Conservation (phyloP, 2,113 vertebrate genomes). For the Scytalopus superciliaris region DNA sequence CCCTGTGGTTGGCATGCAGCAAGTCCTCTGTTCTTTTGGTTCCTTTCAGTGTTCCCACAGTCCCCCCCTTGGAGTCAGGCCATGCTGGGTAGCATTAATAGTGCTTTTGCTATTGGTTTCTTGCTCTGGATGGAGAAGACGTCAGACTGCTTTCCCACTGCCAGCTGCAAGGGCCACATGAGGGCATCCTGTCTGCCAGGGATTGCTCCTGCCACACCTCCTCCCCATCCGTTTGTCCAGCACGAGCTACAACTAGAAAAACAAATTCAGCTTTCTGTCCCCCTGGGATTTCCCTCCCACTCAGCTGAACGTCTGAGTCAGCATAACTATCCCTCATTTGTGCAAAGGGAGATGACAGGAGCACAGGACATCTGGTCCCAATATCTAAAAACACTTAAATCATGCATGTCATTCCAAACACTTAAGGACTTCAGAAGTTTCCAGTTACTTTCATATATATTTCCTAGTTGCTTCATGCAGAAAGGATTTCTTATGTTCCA, state of each 20-base stretch:
- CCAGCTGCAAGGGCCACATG: neutral
- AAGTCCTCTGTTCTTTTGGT: neutral
- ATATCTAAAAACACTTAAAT: constrained; percentile 63
- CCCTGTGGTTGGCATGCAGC: neutral
- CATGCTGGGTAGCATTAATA: neutral
- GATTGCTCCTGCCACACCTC: neutral
- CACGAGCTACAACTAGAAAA: neutral
- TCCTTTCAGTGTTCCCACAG: rapidly evolving
- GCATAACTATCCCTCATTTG: constrained; percentile 20
- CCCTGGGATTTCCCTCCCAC: constrained; percentile 37
- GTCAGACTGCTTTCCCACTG: rapidly evolving
- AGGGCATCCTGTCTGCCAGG: neutral
- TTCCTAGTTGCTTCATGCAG: neutral
- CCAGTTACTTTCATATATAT: constrained; percentile 15
- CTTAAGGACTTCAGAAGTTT: constrained; percentile 46
- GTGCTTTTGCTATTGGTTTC: neutral
- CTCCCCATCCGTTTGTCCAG: neutral
- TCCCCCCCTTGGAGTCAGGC: rapidly evolving
- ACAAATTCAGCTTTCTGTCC: neutral
- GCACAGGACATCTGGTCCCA: constrained; percentile 56
- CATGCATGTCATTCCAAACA: constrained; percentile 55
- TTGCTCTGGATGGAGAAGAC: neutral
- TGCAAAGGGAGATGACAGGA: neutral
- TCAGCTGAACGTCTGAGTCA: neutral
- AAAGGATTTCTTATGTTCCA: neutral